Conservation (phyloP, 2,797 vertebrate species). For the Spea hammondii region DNA sequence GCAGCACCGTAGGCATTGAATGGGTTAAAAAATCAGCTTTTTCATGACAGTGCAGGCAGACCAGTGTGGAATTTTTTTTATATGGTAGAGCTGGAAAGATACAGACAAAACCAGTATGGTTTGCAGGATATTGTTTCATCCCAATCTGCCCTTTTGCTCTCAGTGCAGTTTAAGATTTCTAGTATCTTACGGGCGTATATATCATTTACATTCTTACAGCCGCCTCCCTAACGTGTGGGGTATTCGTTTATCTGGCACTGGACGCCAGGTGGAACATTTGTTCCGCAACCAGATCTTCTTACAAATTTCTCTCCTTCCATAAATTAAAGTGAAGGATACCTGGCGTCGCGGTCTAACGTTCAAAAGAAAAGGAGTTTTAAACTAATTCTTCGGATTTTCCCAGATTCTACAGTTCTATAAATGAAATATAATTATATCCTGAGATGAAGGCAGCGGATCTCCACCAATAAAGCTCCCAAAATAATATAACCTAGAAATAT, state of each 20-base stretch:
- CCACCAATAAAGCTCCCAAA: no score
- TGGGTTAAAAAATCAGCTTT: no score
- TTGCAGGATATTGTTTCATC: conserved; percentile 24
- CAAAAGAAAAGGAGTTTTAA: not conserved
- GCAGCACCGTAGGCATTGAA: no score
- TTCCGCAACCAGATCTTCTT: conserved; percentile 23
- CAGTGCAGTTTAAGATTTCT: conserved; percentile 26
- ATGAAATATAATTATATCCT: no score
- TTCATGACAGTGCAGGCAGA: no score
- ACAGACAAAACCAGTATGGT: conserved; percentile 5
- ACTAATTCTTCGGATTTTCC: no score
- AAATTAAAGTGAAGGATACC: not conserved
- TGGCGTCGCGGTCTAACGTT: not conserved
- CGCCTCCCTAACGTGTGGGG: conserved; percentile 8
- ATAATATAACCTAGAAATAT: no score
- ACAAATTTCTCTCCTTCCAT: not conserved
- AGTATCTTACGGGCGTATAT: conserved; percentile 19
- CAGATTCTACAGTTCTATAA: no score
- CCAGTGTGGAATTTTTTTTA: not conserved
- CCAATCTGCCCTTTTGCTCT: conserved; percentile 21
- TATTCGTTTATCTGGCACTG: conserved; percentile 9
- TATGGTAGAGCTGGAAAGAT: not conserved
- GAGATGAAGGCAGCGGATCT: no score
- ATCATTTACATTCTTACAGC: conserved; percentile 30
- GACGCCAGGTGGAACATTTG: conserved; percentile 39